phyloP scores from a whole-genome alignment of 2,888 invertebrate genomes.

The Stenchaetothrips biformis region DNA sequence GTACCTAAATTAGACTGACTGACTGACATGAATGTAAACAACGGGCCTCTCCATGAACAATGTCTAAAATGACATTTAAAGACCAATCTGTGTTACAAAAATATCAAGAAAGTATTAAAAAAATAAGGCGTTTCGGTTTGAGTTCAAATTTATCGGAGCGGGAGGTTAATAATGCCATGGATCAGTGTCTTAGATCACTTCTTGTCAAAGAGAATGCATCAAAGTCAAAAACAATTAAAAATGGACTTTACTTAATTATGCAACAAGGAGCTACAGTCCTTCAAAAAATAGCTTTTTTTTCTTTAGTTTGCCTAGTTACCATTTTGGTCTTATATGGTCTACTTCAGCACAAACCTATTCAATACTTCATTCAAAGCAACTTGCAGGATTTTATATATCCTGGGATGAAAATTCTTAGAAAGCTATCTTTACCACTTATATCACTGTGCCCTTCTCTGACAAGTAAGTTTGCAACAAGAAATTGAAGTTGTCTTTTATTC shows the following conservation, averaged over 20 bases:
- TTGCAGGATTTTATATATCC: slow-evolving; percentile 78
- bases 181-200: neutral
- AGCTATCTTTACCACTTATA: slow-evolving; percentile 70
- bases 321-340: slow-evolving; percentile 47
- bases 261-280: too few species aligned
- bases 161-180: neutral
- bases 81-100: too few species aligned
- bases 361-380: slow-evolving; percentile 63
- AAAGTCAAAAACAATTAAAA: neutral
- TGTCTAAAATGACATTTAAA: too few species aligned
- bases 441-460: slow-evolving; percentile 66
- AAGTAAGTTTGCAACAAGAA: slow-evolving; percentile 49
- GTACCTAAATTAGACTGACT: too few species aligned
- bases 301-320: slow-evolving; percentile 40
- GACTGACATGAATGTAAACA: too few species aligned
- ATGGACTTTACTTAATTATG: neutral
- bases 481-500: slow-evolving; percentile 26
- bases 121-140: neutral
- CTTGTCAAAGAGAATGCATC: neutral
- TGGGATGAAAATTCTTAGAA: slow-evolving; percentile 65
- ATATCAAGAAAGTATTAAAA: neutral
- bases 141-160: neutral
- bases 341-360: slow-evolving; percentile 58
- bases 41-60: too few species aligned
- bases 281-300: neutral